These are phyloP conservation scores for Tenthredo notha DNA, from an alignment of 2,888 invertebrate genomes.

Conservation along the genomic window DNA sequence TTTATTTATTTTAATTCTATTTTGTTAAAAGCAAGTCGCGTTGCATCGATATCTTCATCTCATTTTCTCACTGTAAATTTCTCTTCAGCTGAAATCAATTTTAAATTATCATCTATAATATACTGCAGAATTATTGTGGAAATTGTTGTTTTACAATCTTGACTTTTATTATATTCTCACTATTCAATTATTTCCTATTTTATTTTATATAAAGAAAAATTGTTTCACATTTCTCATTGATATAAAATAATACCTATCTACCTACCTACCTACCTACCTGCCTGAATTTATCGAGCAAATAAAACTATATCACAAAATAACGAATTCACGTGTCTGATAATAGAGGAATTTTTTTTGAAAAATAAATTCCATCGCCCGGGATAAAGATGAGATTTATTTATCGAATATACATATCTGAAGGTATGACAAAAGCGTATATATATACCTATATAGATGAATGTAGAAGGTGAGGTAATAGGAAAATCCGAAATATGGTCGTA, in stretches of 20 bases:
- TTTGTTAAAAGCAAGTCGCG: constrained; percentile 2
- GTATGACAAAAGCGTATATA: background rate
- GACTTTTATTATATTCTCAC: background rate
- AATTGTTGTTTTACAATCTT: background rate
- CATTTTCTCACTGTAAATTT: background rate
- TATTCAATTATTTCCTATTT: background rate
- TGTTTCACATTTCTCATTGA: background rate
- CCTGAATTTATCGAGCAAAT: background rate
- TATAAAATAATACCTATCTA: background rate
- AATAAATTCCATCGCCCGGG: background rate
- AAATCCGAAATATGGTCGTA: constrained; percentile 24
- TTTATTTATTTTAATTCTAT: background rate
- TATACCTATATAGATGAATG: background rate
- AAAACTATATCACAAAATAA: background rate
- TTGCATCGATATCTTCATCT: background rate
- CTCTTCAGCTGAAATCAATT: background rate
- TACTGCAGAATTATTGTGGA: background rate
- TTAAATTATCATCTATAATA: constrained; percentile 13
- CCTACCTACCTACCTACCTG: background rate
- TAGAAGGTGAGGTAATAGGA: background rate
- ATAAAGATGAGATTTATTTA: constrained; percentile 15
- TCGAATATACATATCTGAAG: background rate
- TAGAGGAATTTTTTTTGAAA: background rate
- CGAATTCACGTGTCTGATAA: background rate
- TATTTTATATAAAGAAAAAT: background rate